A percentile compares a stretch with the other conserved stretches of the same genome.
These are phyloP conservation scores for Epizoanthus illoricatus DNA, from an alignment of 92 coral and sea anemone genomes.

Conservation along the genomic window DNA sequence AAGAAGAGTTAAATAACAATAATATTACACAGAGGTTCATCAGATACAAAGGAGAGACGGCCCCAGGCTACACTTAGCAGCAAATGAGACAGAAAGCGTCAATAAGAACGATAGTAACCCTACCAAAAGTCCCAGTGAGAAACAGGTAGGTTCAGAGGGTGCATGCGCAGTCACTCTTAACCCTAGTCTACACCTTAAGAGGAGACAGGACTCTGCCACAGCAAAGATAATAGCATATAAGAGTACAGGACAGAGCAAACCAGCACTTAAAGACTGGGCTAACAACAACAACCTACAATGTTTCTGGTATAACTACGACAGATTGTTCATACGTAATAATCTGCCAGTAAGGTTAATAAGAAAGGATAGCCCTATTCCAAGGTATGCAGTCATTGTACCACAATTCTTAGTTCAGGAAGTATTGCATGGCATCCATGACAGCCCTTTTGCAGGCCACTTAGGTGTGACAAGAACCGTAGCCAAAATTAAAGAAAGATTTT, in stretches of 20 bases:
- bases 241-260: slow-evolving; percentile 8
- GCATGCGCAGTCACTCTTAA: slow-evolving; percentile 30
- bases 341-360: slow-evolving; percentile 17
- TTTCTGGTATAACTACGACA: slow-evolving; percentile 44
- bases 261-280: slow-evolving; percentile 20
- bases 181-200: slow-evolving; percentile 9
- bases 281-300: slow-evolving; percentile 2
- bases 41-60: too few relatives aligned
- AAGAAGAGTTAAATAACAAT: too few relatives aligned
- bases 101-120: too few relatives aligned
- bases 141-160: slow-evolving; percentile 12
- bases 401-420: background rate
- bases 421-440: slow-evolving; percentile 16
- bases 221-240: slow-evolving; percentile 11
- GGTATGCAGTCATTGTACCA: slow-evolving; percentile 22
- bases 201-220: background rate
- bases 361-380: slow-evolving; percentile 22
- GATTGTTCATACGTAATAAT: slow-evolving; percentile 43
- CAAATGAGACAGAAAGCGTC: too few relatives aligned
- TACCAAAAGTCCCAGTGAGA: background rate
- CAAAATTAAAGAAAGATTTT: too few relatives aligned
- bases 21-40: too few relatives aligned
- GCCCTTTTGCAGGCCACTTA: slow-evolving; percentile 17
- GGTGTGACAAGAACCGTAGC: too few relatives aligned
- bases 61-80: too few relatives aligned